These are phyloP conservation scores for Collichthys lucidus DNA, from an alignment of 2,113 vertebrate genomes.

Conservation along the genomic window DNA sequence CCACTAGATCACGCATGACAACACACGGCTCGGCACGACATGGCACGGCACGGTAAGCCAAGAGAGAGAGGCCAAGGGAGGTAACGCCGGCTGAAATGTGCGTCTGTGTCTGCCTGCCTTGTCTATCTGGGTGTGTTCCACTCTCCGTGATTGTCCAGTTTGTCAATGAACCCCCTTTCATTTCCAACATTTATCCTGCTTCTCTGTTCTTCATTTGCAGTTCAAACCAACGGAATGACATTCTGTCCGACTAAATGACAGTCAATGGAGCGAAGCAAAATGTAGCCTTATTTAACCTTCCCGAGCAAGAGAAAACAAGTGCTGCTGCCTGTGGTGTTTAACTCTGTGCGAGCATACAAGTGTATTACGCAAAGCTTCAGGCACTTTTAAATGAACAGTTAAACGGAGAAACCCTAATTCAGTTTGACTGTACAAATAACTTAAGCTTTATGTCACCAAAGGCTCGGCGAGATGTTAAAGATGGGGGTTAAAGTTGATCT, in stretches of 20 bases:
- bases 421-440: conserved; percentile 3
- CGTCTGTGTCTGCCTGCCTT: not conserved
- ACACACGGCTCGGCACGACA: conserved; percentile 72
- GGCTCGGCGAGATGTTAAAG: not conserved
- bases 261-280: conserved; percentile 26
- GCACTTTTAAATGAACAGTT: conserved; percentile 19
- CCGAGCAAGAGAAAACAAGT: conserved; percentile 42
- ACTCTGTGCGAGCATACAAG: conserved; percentile 18
- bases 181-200: conserved; percentile 10
- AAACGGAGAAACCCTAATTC: conserved; percentile 14
- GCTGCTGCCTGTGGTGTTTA: conserved; percentile 31
- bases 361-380: conserved; percentile 15
- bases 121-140: not conserved
- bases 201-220: conserved; percentile 39
- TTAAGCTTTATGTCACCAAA: not conserved
- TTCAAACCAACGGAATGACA: conserved; percentile 39
- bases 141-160: not conserved
- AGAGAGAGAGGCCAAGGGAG: conserved; percentile 55
- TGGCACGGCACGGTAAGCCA: conserved; percentile 45
- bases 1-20: conserved; percentile 70
- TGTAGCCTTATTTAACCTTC: conserved; percentile 59
- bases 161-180: not conserved
- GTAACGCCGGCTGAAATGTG: conserved; percentile 45
- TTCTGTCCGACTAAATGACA: conserved; percentile 33
- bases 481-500: not conserved